Evolutionary conservation across 2,888 invertebrate species (phyloP), one percentile per base, ranked within the genome.

Genomic region (Leucania comma): DNA sequence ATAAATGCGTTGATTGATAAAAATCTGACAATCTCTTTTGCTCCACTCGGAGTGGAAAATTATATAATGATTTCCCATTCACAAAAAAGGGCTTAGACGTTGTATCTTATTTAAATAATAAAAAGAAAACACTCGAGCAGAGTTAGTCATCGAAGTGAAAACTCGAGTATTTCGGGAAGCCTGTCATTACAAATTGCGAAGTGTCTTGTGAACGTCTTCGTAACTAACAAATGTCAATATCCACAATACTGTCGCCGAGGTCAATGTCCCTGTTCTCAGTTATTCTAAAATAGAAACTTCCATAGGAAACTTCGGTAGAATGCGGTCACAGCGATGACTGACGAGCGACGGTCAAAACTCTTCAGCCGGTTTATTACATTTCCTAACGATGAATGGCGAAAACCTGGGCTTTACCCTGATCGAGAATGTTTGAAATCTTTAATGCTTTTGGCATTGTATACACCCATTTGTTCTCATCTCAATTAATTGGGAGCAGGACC

Each of bases 191-290:
- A 48, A n/a, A 48, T 42, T 12, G 9, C 17, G 46, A 48, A 48
- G 46, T n/a, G 46, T 48, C n/a, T 8, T 5, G 20, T 46, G 46
- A 20, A 48, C 60, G 38, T 58, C 42, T 29, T 24, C 22, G 10
- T 46, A 59, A 68, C 68, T 29, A 48, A 54, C 67, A 56, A 68
- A 72, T 77, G 72, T 75, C 78, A 78, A 76, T 78, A 72, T 46
- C 68, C 72, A 83, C 73, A 67, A 58, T 66, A 38, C 26, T 68
- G 67, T 70, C 71, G 51, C 68, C 56, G 80, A 86, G 89, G 88
- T 89, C 89, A 89, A 89, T 88, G 89, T 86, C 85, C 89, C 73
- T 83, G 78, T 81, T 78, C 75, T 75, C 80, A 85, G 81, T 82
- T 72, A 75, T 81, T 79, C 74, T 73, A 76, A 84, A 85, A 85